A percentile compares a stretch with the other conserved stretches of the same genome.
Conservation (phyloP, 2,797 vertebrate species). For the Urophycis tenuis region DNA sequence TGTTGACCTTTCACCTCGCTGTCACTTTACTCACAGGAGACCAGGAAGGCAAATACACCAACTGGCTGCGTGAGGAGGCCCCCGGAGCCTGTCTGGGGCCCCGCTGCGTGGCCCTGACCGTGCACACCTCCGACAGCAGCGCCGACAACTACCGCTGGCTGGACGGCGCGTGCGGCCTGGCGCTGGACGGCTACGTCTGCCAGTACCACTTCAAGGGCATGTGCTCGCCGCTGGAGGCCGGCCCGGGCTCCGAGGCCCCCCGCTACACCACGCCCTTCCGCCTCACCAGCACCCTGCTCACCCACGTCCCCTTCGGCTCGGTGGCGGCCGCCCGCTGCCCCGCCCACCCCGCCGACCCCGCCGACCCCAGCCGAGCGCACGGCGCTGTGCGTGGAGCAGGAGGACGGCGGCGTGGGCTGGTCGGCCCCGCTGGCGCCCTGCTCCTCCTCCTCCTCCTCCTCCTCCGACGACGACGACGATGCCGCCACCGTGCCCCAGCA, state of each 20-base stretch:
- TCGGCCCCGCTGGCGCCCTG: conserved; percentile 74
- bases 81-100: conserved; percentile 70
- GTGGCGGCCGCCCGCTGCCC: conserved; percentile 71
- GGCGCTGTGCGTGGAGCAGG: conserved; percentile 70
- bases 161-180: conserved; percentile 77
- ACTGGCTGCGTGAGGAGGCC: conserved; percentile 77
- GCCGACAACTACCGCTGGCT: conserved; percentile 76
- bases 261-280: conserved; percentile 80
- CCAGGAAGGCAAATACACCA: conserved; percentile 81
- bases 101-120: conserved; percentile 79
- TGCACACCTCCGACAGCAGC: conserved; percentile 65
- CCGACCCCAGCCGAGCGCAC: conserved; percentile 36
- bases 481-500: no score
- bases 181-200: conserved; percentile 81
- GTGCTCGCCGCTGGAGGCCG: conserved; percentile 70
- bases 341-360: conserved; percentile 30
- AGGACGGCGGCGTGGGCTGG: conserved; percentile 74
- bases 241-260: conserved; percentile 61
- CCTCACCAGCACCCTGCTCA: conserved; percentile 66
- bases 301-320: conserved; percentile 76
- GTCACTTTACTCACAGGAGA: conserved; percentile 63
- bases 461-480: neutral
- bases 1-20: conserved; percentile 15
- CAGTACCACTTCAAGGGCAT: conserved; percentile 78
- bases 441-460: conserved; percentile 28